These are phyloP conservation scores for Chloropsis cyanopogon DNA, from an alignment of 2,113 vertebrate genomes.

Conservation along the genomic window DNA sequence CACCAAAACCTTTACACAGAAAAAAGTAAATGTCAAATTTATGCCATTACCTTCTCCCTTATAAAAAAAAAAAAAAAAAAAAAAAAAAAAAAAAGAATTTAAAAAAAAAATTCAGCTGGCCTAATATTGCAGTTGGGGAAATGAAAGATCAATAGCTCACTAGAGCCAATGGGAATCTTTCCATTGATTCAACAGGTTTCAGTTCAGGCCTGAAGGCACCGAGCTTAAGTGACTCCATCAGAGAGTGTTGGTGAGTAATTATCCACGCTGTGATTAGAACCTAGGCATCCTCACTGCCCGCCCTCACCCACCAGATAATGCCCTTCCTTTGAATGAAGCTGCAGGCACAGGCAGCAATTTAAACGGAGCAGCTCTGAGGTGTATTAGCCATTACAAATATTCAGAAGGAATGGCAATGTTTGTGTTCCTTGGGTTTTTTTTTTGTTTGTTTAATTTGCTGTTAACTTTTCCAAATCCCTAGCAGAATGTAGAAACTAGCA, in stretches of 20 bases:
- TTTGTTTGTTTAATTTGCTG: not conserved
- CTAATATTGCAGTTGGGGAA: not conserved
- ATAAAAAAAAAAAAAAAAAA: not conserved
- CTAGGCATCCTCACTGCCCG: fast-evolving
- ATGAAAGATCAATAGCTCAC: constrained; percentile 9
- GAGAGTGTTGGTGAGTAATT: constrained; percentile 53
- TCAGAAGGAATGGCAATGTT: not conserved
- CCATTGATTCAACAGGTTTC: constrained; percentile 32
- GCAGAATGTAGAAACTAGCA: not conserved
- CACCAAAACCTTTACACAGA: not conserved
- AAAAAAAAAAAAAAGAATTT: not conserved
- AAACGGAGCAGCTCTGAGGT: not conserved
- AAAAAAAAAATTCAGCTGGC: not conserved
- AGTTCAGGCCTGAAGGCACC: not conserved
- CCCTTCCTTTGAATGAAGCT: not conserved
- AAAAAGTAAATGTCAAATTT: not conserved
- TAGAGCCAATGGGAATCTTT: constrained; percentile 8
- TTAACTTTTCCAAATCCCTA: not conserved
- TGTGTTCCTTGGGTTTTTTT: not conserved
- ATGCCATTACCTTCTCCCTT: not conserved
- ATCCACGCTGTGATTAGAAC: constrained; percentile 30
- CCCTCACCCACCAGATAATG: not conserved
- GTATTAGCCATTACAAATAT: not conserved
- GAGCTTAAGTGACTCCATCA: constrained; percentile 50
- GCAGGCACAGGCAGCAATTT: not conserved